A percentile compares a stretch with the other conserved stretches of the same genome.
Conservation (phyloP, 2,797 vertebrate species). For the Hafferia zeledoni region DNA sequence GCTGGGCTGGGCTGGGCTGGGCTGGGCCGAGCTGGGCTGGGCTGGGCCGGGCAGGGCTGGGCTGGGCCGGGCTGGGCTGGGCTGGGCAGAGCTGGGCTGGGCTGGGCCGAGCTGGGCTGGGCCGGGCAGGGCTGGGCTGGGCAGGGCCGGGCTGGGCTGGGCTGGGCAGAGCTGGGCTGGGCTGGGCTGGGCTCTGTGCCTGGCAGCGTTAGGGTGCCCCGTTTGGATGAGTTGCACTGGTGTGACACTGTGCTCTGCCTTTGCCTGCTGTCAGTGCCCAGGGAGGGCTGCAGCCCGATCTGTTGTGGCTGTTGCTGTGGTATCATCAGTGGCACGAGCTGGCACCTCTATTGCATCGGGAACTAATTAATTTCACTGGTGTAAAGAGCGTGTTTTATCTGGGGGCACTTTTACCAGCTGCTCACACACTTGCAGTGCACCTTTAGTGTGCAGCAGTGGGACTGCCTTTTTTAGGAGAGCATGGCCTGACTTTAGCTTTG, state of each 20-base stretch:
- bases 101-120: no score
- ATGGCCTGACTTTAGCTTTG: neutral
- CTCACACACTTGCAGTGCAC: no score
- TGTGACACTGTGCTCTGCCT: accelerated
- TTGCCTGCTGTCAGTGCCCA: neutral
- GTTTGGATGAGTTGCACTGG: accelerated
- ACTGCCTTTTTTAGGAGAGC: neutral
- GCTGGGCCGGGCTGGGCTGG: no score
- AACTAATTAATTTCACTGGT: accelerated
- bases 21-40: no score
- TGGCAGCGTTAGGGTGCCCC: no score
- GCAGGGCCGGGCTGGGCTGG: no score
- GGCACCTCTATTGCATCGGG: neutral
- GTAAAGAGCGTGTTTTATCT: neutral
- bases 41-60: no score
- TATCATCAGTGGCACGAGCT: neutral
- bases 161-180: no score
- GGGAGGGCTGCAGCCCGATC: neutral
- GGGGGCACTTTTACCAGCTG: neutral
- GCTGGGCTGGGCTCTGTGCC: no score
- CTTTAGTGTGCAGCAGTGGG: accelerated
- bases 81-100: no score
- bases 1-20: no score
- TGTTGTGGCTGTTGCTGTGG: accelerated
- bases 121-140: no score